These are phyloP conservation scores for Patella ulyssiponensis DNA, from an alignment of 2,888 invertebrate genomes.

Conservation along the genomic window DNA sequence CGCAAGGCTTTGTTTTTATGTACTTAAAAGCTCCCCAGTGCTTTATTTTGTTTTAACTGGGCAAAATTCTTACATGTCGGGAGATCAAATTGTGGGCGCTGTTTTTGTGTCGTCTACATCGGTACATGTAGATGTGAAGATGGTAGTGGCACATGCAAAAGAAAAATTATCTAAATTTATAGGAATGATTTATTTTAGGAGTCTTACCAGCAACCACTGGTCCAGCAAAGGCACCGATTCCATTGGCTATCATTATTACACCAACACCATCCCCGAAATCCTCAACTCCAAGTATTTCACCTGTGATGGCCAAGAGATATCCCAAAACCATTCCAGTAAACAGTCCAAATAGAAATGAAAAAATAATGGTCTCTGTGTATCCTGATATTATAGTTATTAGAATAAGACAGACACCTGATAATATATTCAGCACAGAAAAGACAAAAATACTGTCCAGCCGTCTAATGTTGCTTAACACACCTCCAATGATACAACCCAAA, in stretches of 20 bases:
- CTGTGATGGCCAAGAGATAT: slow-evolving; percentile 50
- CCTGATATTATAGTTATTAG: slow-evolving; percentile 23
- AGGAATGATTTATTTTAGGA: no score
- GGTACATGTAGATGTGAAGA: no score
- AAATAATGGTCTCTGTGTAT: neutral
- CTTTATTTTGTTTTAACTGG: no score
- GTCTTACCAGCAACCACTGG: slow-evolving; percentile 51
- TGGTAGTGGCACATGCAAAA: no score
- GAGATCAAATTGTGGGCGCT: no score
- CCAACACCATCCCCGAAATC: slow-evolving; percentile 52
- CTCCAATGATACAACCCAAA: slow-evolving; percentile 51
- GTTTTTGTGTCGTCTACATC: no score
- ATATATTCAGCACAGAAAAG: slow-evolving; percentile 45
- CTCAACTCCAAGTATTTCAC: slow-evolving; percentile 50
- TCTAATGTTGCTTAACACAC: slow-evolving; percentile 47
- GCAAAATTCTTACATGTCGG: no score
- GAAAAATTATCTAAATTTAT: no score
- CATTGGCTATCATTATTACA: slow-evolving; percentile 58
- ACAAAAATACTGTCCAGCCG: slow-evolving; percentile 42
- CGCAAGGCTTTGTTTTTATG: no score
- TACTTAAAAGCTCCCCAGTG: no score
- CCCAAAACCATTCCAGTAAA: slow-evolving; percentile 53
- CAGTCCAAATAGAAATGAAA: slow-evolving; percentile 43
- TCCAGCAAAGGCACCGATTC: slow-evolving; percentile 52
- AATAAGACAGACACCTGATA: slow-evolving; percentile 40